A percentile compares a stretch with the other conserved stretches of the same genome.
phyloP scores from a whole-genome alignment of 2,888 invertebrate genomes.

The Synergus umbraculus region DNA sequence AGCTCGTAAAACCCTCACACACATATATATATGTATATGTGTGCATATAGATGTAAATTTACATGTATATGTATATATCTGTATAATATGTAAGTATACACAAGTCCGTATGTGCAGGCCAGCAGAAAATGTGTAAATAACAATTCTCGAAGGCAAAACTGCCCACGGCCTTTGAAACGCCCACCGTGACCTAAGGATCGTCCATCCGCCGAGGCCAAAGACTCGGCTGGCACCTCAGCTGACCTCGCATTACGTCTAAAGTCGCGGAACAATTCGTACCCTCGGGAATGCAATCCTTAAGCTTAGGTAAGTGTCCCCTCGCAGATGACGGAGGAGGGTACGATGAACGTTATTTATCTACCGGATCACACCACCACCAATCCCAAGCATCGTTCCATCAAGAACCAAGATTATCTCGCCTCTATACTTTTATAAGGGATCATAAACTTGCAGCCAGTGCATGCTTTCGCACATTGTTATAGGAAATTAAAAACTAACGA shows the following conservation, averaged over 20 bases:
- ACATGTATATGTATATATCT: no score
- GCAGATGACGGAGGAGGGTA: slow-evolving; percentile 16
- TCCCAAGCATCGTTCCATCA: slow-evolving; percentile 18
- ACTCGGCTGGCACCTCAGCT: slow-evolving; percentile 39
- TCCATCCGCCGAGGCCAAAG: slow-evolving; percentile 47
- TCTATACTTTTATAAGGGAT: slow-evolving; percentile 5
- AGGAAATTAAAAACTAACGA: no score
- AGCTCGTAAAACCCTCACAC: neutral
- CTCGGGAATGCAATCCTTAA: slow-evolving; percentile 28
- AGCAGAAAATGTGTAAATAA: slow-evolving; percentile 36
- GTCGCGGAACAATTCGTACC: slow-evolving; percentile 37
- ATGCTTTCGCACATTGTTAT: no score
- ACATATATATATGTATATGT: no score
- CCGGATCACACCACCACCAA: slow-evolving; percentile 1
- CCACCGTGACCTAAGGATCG: slow-evolving; percentile 43
- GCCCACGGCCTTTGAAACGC: slow-evolving; percentile 48
- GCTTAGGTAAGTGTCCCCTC: slow-evolving; percentile 25
- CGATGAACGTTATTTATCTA: slow-evolving; percentile 14
- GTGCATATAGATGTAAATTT: no score
- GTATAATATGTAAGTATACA: no score
- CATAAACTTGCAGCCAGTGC: neutral
- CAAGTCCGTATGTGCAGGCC: neutral
- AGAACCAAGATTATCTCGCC: neutral
- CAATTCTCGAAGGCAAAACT: slow-evolving; percentile 49
- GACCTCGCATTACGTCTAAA: slow-evolving; percentile 35